Evolutionary conservation across 2,888 invertebrate genomes (phyloP).

Genomic region (Clepsis dumicolana): DNA sequence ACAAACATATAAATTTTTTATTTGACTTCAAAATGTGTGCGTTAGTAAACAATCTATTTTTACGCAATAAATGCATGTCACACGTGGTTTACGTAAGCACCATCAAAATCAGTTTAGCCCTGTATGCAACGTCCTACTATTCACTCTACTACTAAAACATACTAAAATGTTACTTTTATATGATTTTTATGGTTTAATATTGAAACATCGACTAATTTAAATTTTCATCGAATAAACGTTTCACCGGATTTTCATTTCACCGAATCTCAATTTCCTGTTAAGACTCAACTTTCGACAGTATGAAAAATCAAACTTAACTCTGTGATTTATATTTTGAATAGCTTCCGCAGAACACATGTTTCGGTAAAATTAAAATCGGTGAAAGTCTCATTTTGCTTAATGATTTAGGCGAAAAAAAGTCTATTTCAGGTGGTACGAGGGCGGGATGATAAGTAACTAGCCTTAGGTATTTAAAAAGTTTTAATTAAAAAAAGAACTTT

Average conservation of each 20-base stretch:
- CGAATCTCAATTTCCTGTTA: background rate
- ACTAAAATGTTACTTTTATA: background rate
- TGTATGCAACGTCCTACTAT: constrained; percentile 13
- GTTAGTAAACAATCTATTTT: background rate
- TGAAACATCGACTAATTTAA: background rate
- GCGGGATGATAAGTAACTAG: no score
- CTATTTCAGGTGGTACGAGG: no score
- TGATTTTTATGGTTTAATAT: background rate
- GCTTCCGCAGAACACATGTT: background rate
- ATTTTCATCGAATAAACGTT: background rate
- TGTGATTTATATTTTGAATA: background rate
- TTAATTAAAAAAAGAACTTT: no score
- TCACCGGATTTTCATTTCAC: background rate
- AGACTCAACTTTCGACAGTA: background rate
- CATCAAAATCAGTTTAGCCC: constrained; percentile 30
- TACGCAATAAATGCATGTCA: constrained; percentile 1
- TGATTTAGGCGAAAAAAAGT: no score
- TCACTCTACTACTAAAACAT: background rate
- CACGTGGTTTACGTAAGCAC: constrained; percentile 24
- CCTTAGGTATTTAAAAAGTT: no score
- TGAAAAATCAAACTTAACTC: background rate
- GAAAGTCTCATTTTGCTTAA: no score
- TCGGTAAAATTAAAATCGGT: background rate
- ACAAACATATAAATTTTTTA: background rate
- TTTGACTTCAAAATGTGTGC: constrained; percentile 5